A percentile compares a stretch with the other conserved stretches of the same genome.
Conservation (phyloP, 2,797 vertebrate genomes). For the Scleropages formosus region DNA sequence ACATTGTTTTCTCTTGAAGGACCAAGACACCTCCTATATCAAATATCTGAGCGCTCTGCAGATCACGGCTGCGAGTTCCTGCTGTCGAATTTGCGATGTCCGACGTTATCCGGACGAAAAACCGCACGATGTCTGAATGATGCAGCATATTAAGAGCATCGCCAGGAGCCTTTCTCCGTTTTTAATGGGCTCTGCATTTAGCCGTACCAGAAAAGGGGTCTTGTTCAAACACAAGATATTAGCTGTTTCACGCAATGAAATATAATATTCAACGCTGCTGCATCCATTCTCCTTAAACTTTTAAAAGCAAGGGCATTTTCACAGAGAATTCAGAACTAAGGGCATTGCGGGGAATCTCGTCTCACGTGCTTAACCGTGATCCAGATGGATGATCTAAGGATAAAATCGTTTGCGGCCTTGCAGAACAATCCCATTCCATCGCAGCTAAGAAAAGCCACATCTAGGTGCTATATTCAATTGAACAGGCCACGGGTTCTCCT, state of each 20-base stretch:
- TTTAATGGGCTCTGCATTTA: not conserved
- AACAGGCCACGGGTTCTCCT: slow-evolving; percentile 8
- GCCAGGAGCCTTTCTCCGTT: too few species aligned
- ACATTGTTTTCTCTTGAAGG: slow-evolving; percentile 5
- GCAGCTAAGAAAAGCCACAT: not conserved
- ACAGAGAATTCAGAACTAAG: slow-evolving; percentile 3
- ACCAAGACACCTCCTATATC: slow-evolving; percentile 10
- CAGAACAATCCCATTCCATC: not conserved
- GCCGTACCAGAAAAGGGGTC: not conserved
- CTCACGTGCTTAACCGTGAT: not conserved
- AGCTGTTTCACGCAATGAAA: slow-evolving; percentile 1
- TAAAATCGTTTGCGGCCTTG: slow-evolving; percentile 1
- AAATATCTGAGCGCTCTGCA: slow-evolving; percentile 28
- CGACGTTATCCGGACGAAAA: not conserved
- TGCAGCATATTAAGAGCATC: not conserved
- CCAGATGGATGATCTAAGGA: slow-evolving; percentile 8
- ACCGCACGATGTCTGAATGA: slow-evolving; percentile 3
- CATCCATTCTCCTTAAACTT: not conserved
- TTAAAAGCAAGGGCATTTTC: not conserved
- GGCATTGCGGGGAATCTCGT: not conserved
- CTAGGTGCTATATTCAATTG: not conserved
- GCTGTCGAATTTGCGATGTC: not conserved
- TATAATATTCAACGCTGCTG: not conserved
- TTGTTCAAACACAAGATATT: slow-evolving; percentile 19
- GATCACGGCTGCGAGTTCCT: not conserved